These are phyloP conservation scores for Eupeodes luniger DNA, from an alignment of 2,888 invertebrate species.

Conservation along the genomic window DNA sequence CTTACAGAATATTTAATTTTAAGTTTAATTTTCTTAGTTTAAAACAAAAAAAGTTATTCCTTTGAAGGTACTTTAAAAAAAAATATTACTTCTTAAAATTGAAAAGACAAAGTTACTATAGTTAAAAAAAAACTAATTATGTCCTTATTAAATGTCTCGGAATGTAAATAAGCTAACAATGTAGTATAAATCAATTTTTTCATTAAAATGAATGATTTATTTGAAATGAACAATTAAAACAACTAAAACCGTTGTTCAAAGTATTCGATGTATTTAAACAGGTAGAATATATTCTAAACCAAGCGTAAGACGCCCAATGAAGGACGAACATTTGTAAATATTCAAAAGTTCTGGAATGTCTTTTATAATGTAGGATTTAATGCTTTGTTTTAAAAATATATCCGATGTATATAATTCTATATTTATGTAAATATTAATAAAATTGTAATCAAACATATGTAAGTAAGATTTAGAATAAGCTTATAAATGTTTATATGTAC, in stretches of 20 bases:
- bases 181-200: too few relatives aligned
- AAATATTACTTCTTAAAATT: neutral
- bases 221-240: neutral
- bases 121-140: neutral
- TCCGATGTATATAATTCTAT: neutral
- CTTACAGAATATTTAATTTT: neutral
- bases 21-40: neutral
- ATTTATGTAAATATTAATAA: neutral
- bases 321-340: constrained; percentile 55
- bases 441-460: neutral
- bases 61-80: neutral
- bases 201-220: neutral
- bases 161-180: neutral
- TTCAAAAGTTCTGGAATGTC: constrained; percentile 56
- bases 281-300: constrained; percentile 71
- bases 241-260: constrained; percentile 17
- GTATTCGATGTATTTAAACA: constrained; percentile 34
- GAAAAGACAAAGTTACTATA: neutral
- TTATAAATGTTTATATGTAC: constrained; percentile 25
- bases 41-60: neutral
- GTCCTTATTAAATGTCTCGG: neutral
- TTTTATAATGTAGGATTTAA: constrained; percentile 43
- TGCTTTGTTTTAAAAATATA: neutral
- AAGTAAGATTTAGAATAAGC: neutral
- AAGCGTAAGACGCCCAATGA: constrained; percentile 55